Percentiles rank a stretch among this genome's conserved stretches.
These are phyloP conservation scores for Maccullochella peelii DNA, from an alignment of 2,113 vertebrate species.

Conservation along the genomic window DNA sequence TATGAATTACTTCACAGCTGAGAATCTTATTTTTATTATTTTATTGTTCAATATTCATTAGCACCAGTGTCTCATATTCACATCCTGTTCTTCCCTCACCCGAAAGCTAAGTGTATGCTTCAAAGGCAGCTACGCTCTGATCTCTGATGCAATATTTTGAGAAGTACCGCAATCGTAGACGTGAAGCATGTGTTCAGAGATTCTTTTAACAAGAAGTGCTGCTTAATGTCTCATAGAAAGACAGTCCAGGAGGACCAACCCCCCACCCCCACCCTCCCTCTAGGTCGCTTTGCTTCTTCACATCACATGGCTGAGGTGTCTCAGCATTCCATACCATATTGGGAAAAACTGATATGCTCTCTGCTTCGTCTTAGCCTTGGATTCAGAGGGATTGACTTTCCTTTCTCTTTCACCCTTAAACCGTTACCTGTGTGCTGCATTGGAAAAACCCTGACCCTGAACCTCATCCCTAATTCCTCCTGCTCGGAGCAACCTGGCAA, in stretches of 20 bases:
- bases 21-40: neutral
- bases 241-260: slow-evolving; percentile 26
- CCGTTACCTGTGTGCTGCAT: slow-evolving; percentile 29
- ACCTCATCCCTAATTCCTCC: slow-evolving; percentile 3
- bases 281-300: slow-evolving; percentile 72
- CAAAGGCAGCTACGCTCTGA: slow-evolving; percentile 54
- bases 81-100: slow-evolving; percentile 14
- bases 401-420: slow-evolving; percentile 30
- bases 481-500: neutral
- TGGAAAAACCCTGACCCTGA: slow-evolving; percentile 2
- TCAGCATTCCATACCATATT: slow-evolving; percentile 86
- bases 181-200: slow-evolving; percentile 38
- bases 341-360: slow-evolving; percentile 71
- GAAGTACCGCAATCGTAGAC: slow-evolving; percentile 50
- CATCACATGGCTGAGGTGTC: slow-evolving; percentile 78
- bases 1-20: neutral
- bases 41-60: slow-evolving; percentile 27
- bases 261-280: slow-evolving; percentile 43
- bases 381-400: slow-evolving; percentile 56
- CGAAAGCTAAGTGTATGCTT: slow-evolving; percentile 44
- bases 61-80: slow-evolving; percentile 32
- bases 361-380: slow-evolving; percentile 48
- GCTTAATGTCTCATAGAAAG: slow-evolving; percentile 53
- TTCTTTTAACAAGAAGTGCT: slow-evolving; percentile 39
- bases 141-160: slow-evolving; percentile 71